Percentiles rank a stretch among this genome's conserved stretches.
Conservation (phyloP, 37 sponge, comb jelly and placozoan species). For the Chondrosia reniformis region DNA sequence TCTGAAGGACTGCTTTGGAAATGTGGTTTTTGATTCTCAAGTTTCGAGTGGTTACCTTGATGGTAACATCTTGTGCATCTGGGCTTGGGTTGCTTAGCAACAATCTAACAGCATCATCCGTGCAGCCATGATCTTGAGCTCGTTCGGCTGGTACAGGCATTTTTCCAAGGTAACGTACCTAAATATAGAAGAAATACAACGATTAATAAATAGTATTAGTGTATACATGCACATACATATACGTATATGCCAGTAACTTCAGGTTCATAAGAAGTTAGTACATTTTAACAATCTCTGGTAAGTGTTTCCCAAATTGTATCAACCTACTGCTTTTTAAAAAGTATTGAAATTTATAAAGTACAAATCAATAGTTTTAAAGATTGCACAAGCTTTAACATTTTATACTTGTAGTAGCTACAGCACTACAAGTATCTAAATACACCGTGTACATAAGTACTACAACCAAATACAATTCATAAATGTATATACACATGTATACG, state of each 20-base stretch:
- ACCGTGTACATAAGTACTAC: too few species aligned
- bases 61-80: slow-evolving; percentile 14
- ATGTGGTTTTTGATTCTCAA: slow-evolving; percentile 54
- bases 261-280: slow-evolving; percentile 76
- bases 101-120: slow-evolving; percentile 35
- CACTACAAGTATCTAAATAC: too few species aligned
- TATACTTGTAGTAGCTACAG: too few species aligned
- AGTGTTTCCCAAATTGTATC: too few species aligned
- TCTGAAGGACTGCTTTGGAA: slow-evolving; percentile 39
- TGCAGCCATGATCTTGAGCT: slow-evolving; percentile 71
- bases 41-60: slow-evolving; percentile 58
- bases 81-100: slow-evolving; percentile 13
- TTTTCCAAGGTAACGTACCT: slow-evolving; percentile 30
- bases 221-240: too few species aligned
- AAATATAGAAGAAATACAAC: not conserved
- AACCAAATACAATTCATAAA: too few species aligned
- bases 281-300: too few species aligned
- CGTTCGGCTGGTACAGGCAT: slow-evolving; percentile 16
- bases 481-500: too few species aligned
- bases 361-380: too few species aligned
- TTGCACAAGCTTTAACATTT: too few species aligned
- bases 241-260: not conserved
- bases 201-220: not conserved
- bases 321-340: too few species aligned
- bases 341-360: too few species aligned